Conservation (phyloP, 1,140 invertebrate species). For the Psix sp. region DNA sequence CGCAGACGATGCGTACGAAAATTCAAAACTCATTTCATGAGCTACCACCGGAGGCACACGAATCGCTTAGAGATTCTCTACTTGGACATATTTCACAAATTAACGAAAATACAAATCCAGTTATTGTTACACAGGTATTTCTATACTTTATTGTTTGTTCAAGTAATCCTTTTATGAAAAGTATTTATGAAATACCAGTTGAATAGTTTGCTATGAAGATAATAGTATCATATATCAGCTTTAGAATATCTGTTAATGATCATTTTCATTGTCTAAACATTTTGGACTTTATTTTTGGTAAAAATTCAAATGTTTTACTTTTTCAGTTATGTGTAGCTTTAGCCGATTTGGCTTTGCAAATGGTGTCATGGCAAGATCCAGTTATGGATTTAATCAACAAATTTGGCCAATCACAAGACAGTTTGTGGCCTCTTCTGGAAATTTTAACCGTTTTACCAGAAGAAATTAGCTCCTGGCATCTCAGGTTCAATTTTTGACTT, state of each 20-base stretch:
- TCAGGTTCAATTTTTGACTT: conserved; percentile 80
- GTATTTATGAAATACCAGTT: too few relatives aligned
- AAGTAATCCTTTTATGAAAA: too few relatives aligned
- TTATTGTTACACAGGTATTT: conserved; percentile 90
- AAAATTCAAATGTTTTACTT: too few relatives aligned
- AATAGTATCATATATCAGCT: too few relatives aligned
- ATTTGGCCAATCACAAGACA: conserved; percentile 80
- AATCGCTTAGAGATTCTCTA: conserved; percentile 92
- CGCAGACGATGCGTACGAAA: conserved; percentile 98
- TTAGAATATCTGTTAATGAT: too few relatives aligned
- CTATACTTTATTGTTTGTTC: background rate
- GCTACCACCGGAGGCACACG: conserved; percentile 89
- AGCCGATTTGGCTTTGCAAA: conserved; percentile 95
- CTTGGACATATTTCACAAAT: conserved; percentile 92
- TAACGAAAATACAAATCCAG: conserved; percentile 86
- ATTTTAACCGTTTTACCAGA: conserved; percentile 96
- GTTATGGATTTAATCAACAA: conserved; percentile 89
- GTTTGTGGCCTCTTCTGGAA: conserved; percentile 90
- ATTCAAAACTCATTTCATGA: conserved; percentile 96
- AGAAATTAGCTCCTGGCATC: conserved; percentile 90
- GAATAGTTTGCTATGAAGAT: too few relatives aligned
- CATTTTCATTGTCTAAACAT: too few relatives aligned
- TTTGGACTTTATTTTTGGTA: too few relatives aligned
- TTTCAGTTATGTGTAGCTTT: conserved; percentile 90
- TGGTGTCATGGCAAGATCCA: conserved; percentile 93